Evolutionary conservation across 2,797 vertebrate species (phyloP).

Genomic region (Lemur catta): DNA sequence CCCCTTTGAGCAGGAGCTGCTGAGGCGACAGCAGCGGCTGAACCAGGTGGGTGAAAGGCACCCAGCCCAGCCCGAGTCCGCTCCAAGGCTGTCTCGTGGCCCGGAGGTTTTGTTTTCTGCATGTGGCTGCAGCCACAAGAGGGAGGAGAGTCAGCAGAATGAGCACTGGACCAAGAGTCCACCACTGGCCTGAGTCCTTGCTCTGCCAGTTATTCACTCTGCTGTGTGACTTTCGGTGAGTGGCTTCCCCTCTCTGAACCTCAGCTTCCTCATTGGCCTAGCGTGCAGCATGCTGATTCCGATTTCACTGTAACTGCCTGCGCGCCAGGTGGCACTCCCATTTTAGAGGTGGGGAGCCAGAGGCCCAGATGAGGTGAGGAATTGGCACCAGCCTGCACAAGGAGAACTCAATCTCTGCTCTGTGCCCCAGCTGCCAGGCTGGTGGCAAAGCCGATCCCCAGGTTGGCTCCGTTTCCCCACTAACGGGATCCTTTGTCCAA

Average conservation of each 20-base stretch:
- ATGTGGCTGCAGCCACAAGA: background rate
- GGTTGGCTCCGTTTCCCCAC: background rate
- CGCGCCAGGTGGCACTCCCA: background rate
- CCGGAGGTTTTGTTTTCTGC: background rate
- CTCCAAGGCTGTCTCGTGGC: background rate
- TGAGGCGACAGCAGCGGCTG: conserved; percentile 92
- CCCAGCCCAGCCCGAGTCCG: rapidly evolving
- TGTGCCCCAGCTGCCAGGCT: background rate
- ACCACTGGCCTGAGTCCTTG: background rate
- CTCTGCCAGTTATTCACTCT: background rate
- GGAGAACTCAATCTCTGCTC: background rate
- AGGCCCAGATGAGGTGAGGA: background rate
- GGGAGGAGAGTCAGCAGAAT: background rate
- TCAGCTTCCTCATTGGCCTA: background rate
- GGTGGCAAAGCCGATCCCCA: background rate
- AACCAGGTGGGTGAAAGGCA: conserved; percentile 87
- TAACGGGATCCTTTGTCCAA: background rate
- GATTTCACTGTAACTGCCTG: background rate
- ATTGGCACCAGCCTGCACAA: background rate
- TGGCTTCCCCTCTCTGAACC: background rate
- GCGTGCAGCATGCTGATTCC: background rate
- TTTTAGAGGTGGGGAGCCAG: background rate
- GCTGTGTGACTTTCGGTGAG: background rate
- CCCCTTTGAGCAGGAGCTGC: conserved; percentile 95
- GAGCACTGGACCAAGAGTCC: background rate